Percentiles rank a stretch among this genome's conserved stretches.
Evolutionary conservation across 2,888 invertebrate genomes (phyloP).

Genomic region (Pyrochroa serraticornis): DNA sequence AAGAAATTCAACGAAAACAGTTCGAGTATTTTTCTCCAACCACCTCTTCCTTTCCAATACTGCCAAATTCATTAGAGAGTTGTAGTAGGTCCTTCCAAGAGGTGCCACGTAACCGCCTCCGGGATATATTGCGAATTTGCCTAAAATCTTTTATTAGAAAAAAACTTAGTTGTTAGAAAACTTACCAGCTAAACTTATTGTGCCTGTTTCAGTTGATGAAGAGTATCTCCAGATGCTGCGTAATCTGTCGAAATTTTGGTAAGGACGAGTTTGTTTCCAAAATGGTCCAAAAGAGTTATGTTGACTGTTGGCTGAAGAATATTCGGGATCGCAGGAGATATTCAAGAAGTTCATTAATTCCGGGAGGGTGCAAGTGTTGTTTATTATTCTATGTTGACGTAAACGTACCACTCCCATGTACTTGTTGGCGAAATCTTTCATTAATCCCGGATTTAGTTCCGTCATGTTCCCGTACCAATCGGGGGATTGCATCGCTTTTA

Average conservation of each 20-base stretch:
- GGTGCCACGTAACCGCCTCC: conserved; percentile 46
- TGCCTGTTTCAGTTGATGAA: neutral
- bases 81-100: conserved; percentile 43
- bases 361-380: conserved; percentile 13
- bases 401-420: conserved; percentile 43
- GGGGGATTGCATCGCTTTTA: conserved; percentile 38
- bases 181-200: neutral
- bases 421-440: conserved; percentile 43
- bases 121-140: conserved; percentile 40
- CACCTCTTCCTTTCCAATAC: conserved; percentile 40
- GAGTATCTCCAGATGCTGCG: neutral
- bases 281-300: neutral
- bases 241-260: neutral
- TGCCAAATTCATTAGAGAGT: conserved; percentile 32
- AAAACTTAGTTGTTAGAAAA: neutral
- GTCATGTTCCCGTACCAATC: conserved; percentile 44
- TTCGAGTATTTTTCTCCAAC: conserved; percentile 43
- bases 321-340: neutral
- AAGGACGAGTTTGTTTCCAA: neutral
- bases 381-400: conserved; percentile 37
- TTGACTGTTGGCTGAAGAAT: no score
- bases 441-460: conserved; percentile 39
- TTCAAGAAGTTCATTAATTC: neutral
- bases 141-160: conserved; percentile 30
- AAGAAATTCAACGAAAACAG: conserved; percentile 45